A percentile compares a stretch with the other conserved stretches of the same genome.
phyloP scores from a whole-genome alignment of 2,888 invertebrate genomes.

The Phalera bucephala region DNA sequence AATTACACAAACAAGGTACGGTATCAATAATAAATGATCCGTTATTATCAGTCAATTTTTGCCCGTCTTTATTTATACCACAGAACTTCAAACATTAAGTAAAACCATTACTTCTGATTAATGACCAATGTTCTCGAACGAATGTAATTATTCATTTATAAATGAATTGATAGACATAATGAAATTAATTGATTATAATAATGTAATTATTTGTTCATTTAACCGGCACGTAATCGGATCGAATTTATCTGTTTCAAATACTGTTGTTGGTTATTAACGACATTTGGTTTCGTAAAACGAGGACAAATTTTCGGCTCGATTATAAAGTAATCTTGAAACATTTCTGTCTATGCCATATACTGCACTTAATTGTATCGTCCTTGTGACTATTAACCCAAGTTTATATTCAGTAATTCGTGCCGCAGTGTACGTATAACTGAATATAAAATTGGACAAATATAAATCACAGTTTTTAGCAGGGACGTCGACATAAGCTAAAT shows the following conservation, averaged over 20 bases:
- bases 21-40: too few relatives aligned
- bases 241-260: conserved; percentile 8
- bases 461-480: too few relatives aligned
- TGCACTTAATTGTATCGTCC: too few relatives aligned
- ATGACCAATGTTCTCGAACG: conserved; percentile 18
- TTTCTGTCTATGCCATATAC: too few relatives aligned
- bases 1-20: too few relatives aligned
- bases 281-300: conserved; percentile 7
- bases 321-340: too few relatives aligned
- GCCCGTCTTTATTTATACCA: conserved; percentile 8
- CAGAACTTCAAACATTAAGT: conserved; percentile 21
- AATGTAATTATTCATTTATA: conserved; percentile 15
- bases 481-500: too few relatives aligned
- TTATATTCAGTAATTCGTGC: too few relatives aligned
- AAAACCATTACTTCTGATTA: conserved; percentile 31
- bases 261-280: conserved; percentile 4
- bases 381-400: too few relatives aligned
- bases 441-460: too few relatives aligned
- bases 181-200: conserved; percentile 8
- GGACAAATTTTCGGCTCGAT: too few relatives aligned
- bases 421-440: too few relatives aligned
- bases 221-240: conserved; percentile 9
- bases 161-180: conserved; percentile 24
- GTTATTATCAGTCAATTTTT: conserved; percentile 1
- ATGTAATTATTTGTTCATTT: conserved; percentile 15